Evolutionary conservation across 2,888 invertebrate species (phyloP).

Genomic region (Drosophila robusta): DNA sequence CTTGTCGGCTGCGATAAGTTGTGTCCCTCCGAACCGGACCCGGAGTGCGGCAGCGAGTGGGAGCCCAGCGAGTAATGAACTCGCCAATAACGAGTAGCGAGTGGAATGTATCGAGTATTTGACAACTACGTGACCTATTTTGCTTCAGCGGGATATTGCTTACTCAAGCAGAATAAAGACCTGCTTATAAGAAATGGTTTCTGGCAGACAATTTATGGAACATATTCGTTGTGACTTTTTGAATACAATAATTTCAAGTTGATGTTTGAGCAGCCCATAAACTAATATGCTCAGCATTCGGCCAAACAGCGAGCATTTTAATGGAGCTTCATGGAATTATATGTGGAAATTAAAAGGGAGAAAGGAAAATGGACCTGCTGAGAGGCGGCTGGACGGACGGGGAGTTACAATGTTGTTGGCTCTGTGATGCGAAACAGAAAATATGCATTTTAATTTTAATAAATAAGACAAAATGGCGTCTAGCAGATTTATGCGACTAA

Average conservation of each 20-base stretch:
- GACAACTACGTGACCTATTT: conserved; percentile 13
- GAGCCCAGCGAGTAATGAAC: conserved; percentile 14
- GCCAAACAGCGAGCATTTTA: conserved; percentile 40
- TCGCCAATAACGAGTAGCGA: conserved; percentile 11
- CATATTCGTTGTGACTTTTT: too few relatives aligned
- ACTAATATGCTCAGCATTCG: conserved; percentile 30
- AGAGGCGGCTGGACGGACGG: conserved; percentile 1
- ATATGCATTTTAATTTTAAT: conserved; percentile 81
- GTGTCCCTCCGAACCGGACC: conserved; percentile 2
- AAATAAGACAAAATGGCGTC: conserved; percentile 80
- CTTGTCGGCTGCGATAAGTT: conserved; percentile 23
- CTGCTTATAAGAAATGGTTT: background rate
- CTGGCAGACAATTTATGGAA: too few relatives aligned
- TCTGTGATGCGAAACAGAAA: conserved; percentile 38
- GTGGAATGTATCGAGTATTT: conserved; percentile 3
- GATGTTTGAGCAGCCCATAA: background rate
- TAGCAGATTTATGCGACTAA: conserved; percentile 69
- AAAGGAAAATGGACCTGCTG: conserved; percentile 10
- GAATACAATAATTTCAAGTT: too few relatives aligned
- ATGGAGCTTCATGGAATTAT: conserved; percentile 54
- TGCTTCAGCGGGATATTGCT: too few relatives aligned
- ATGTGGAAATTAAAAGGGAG: conserved; percentile 39
- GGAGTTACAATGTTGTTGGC: conserved; percentile 14
- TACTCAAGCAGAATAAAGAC: background rate
- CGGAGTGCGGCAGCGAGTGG: background rate